Percentiles rank a stretch among this genome's conserved stretches.
Evolutionary conservation across 2,113 vertebrate species (phyloP).

Genomic region (Ceyx margarethae): DNA sequence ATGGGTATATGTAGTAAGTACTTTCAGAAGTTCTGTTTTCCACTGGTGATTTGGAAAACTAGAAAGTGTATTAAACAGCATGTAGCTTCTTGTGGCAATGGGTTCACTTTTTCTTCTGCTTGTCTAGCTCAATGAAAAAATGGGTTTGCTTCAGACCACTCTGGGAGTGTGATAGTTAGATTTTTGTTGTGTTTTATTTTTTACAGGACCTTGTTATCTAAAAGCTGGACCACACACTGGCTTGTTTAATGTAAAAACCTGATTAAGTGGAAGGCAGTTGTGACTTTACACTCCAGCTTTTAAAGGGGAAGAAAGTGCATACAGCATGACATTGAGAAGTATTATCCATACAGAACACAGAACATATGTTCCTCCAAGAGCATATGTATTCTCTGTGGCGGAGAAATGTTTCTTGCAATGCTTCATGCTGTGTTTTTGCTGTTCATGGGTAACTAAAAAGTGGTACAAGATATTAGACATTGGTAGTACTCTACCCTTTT

Average conservation of each 20-base stretch:
- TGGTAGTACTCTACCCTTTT: neutral
- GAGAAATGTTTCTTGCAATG: neutral
- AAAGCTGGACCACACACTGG: neutral
- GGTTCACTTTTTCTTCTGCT: neutral
- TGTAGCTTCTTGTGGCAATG: neutral
- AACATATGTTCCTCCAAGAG: neutral
- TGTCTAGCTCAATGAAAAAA: neutral
- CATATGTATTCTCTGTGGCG: neutral
- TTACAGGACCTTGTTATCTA: neutral
- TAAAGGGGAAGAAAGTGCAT: neutral
- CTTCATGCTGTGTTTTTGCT: neutral
- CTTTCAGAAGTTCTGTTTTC: neutral
- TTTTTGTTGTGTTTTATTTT: neutral
- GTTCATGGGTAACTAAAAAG: neutral
- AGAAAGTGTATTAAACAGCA: neutral
- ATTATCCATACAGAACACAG: neutral
- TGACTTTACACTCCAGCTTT: neutral
- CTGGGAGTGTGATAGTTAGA: neutral
- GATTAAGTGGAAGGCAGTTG: neutral
- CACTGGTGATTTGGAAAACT: neutral
- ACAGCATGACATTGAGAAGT: neutral
- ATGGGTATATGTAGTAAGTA: neutral
- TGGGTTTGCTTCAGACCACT: neutral
- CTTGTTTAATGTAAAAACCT: neutral
- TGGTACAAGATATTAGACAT: rapidly evolving